Evolutionary conservation across 2,113 vertebrate species (phyloP).

Genomic region (Bambusicola thoracicus): DNA sequence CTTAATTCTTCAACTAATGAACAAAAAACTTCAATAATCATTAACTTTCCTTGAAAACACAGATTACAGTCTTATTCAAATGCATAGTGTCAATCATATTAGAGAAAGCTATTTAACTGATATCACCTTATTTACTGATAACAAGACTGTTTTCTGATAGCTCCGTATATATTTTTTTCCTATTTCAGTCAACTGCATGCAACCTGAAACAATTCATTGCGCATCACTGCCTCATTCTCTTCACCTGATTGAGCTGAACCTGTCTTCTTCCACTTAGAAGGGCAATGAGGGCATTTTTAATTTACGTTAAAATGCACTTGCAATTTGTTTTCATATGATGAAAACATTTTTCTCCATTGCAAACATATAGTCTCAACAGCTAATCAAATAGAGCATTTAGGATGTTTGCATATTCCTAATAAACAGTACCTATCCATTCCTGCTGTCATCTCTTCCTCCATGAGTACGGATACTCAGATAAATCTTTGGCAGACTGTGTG

Average conservation of each 20-base stretch:
- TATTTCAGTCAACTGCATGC: not conserved
- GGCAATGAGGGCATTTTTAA: not conserved
- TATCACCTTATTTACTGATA: not conserved
- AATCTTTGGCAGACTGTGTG: slow-evolving; percentile 67
- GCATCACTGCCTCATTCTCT: not conserved
- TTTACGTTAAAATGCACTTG: not conserved
- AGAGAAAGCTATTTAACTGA: not conserved
- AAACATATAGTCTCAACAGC: not conserved
- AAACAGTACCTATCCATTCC: not conserved
- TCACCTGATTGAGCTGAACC: not conserved
- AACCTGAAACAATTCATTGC: not conserved
- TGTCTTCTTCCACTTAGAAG: not conserved
- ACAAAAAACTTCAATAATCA: not conserved
- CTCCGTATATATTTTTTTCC: not conserved
- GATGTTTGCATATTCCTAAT: not conserved
- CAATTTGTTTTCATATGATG: not conserved
- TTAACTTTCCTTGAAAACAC: not conserved
- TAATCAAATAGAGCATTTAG: not conserved
- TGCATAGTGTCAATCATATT: not conserved
- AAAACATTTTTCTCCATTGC: not conserved
- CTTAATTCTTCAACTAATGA: not conserved
- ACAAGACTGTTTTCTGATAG: not conserved
- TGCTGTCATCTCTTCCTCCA: not conserved
- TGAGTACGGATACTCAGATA: slow-evolving; percentile 45
- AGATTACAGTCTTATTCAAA: not conserved